These are phyloP conservation scores for Yponomeuta sedellus DNA, from an alignment of 2,888 invertebrate species.

Conservation along the genomic window DNA sequence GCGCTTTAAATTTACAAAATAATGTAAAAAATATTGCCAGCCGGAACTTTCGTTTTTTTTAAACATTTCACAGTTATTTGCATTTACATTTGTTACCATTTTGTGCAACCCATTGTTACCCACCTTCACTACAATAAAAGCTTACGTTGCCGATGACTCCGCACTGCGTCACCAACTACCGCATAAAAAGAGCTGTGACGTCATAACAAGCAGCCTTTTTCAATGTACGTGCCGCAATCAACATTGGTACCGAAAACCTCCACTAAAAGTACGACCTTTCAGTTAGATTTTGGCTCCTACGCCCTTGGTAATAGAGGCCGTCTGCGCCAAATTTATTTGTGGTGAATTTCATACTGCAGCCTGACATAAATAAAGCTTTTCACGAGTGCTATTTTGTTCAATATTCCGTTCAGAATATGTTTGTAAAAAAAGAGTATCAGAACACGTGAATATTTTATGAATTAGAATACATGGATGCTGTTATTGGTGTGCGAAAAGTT, in stretches of 20 bases:
- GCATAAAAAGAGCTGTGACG: neutral
- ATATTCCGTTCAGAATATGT: neutral
- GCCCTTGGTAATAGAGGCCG: neutral
- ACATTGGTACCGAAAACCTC: neutral
- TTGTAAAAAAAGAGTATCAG: neutral
- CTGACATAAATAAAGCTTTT: neutral
- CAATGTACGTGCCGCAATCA: constrained; percentile 1
- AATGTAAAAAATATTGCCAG: no score
- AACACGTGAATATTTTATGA: neutral
- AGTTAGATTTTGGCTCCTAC: neutral
- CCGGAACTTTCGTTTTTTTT: no score
- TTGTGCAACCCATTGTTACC: neutral
- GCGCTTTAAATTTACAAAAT: no score
- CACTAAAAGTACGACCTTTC: neutral
- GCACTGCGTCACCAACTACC: neutral
- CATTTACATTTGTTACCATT: no score
- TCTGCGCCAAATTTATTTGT: neutral
- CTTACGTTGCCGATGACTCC: neutral
- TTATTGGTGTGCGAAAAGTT: neutral
- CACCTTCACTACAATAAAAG: neutral
- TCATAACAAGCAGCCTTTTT: neutral
- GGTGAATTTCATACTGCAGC: neutral
- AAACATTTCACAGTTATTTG: neutral
- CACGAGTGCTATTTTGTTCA: neutral
- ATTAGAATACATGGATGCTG: neutral